A percentile compares a stretch with the other conserved stretches of the same genome.
phyloP scores from a whole-genome alignment of 2,113 vertebrate genomes.

The Pseudorasbora parva region DNA sequence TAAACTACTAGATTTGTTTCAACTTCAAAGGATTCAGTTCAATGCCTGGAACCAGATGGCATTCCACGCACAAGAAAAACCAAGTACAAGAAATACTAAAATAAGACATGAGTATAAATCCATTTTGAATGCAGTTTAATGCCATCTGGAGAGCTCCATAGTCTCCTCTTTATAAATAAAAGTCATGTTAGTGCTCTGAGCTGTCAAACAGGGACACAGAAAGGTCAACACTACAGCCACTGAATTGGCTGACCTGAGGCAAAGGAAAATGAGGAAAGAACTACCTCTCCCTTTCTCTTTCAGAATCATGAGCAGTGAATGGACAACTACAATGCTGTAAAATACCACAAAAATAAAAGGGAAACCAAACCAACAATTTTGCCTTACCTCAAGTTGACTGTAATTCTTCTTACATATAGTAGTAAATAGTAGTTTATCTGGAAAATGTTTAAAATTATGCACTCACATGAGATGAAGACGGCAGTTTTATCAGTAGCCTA shows the following conservation, averaged over 20 bases:
- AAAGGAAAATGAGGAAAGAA: conserved; percentile 5
- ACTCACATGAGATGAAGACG: not conserved
- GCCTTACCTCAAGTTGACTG: not conserved
- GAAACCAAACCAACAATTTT: not conserved
- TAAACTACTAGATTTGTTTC: not conserved
- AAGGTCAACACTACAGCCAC: not conserved
- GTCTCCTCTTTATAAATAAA: not conserved
- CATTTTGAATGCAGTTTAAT: not conserved
- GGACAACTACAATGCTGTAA: not conserved
- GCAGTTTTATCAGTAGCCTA: not conserved
- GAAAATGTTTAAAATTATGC: not conserved
- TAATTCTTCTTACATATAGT: not conserved
- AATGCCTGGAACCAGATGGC: not conserved
- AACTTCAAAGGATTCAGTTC: not conserved
- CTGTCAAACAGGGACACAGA: not conserved
- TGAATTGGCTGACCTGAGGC: not conserved
- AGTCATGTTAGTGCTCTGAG: not conserved
- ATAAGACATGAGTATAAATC: not conserved
- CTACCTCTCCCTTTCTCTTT: conserved; percentile 19
- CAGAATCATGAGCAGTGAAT: not conserved
- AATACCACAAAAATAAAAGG: not conserved
- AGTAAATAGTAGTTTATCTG: too few relatives aligned
- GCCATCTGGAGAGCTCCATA: not conserved
- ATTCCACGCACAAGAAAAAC: not conserved
- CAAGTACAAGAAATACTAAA: not conserved